Evolutionary conservation across 2,888 invertebrate species (phyloP), one percentile per base, ranked within the genome.

Genomic region (Perizoma flavofasciatum): DNA sequence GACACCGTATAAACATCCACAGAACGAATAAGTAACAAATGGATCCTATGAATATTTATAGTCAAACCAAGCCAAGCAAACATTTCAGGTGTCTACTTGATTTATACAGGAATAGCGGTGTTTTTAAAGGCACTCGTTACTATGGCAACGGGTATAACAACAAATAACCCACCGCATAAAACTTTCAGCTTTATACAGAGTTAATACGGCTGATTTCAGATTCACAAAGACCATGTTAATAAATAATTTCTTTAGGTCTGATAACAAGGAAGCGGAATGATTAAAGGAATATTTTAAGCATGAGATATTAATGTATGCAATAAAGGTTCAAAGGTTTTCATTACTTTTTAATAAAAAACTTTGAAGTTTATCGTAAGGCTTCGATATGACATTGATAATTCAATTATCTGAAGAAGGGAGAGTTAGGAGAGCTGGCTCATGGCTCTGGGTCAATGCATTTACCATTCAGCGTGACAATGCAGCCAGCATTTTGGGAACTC

Each of bases 71-170:
- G 22, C 56, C 61, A 54, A 66, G 66, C 70, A 74, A 76, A 74
- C 72, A 71, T 66, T 69, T 64, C 60, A 63, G 52, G 63, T 49
- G 59, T 52, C 64, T 22, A 49, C 57, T 50, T 68, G 70, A 74
- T 75, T 69, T 70, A 67, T 60, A 11, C 52, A 49, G 40, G 44
- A 50, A 55, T 45, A 55, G 50, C 56, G 55, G 53, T 54, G 50
- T 57, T 49, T 69, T 70, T 69, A 70, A 71, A 68, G 61, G 63
- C 44, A 64, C 56, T 34, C 60, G 84, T 81, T 63, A 41, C 79
- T 74, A 82, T 82, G 61, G 79, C 65, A 74, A 85, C 86, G 9
- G 2, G 34, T 10, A 60, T 71, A 69, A 72, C 81, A 83, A 85
- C 86, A 73, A 67, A 63, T 22, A 22, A 22, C 22, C 63, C 40